phyloP scores from a whole-genome alignment of 1,140 invertebrate species.

The Medauroidea extradentata region DNA sequence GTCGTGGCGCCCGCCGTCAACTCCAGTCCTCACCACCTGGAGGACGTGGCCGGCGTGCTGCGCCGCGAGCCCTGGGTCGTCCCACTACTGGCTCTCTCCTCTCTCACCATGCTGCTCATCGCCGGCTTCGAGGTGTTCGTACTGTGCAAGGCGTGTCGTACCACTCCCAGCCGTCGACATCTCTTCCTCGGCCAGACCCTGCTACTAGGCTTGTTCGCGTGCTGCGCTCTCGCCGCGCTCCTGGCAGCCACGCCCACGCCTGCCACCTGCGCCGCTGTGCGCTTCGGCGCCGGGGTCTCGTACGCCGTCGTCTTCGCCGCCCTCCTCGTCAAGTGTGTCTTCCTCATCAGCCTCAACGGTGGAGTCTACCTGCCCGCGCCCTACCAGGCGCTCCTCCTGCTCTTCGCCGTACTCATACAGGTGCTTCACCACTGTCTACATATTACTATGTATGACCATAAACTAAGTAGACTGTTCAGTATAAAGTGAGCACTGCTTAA shows the following conservation, averaged over 20 bases:
- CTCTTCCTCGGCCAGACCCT: slow-evolving; percentile 89
- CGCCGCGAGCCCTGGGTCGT: slow-evolving; percentile 79
- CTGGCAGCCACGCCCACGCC: slow-evolving; percentile 74
- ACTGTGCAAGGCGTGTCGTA: slow-evolving; percentile 79
- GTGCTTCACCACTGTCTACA: slow-evolving; percentile 24
- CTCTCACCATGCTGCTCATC: slow-evolving; percentile 74
- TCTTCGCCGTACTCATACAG: slow-evolving; percentile 86
- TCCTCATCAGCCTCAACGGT: slow-evolving; percentile 83
- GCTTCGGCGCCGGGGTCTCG: slow-evolving; percentile 79
- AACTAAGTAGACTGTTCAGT: no score
- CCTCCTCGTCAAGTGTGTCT: slow-evolving; percentile 89
- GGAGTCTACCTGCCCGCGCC: slow-evolving; percentile 90
- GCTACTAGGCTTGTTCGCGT: slow-evolving; percentile 78
- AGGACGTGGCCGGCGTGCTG: slow-evolving; percentile 45
- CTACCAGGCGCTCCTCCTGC: slow-evolving; percentile 79
- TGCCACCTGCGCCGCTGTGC: slow-evolving; percentile 75
- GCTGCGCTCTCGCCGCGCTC: slow-evolving; percentile 73
- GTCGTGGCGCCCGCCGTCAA: slow-evolving; percentile 35
- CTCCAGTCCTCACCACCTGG: slow-evolving; percentile 41
- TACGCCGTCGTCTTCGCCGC: slow-evolving; percentile 88
- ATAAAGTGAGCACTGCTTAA: no score
- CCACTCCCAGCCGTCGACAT: slow-evolving; percentile 77
- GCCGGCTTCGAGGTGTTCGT: slow-evolving; percentile 83
- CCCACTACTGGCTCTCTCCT: slow-evolving; percentile 72
- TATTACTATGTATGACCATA: no score